These are phyloP conservation scores for Caenorhabditis drosophilae DNA, from an alignment of 2,888 invertebrate species.

Conservation along the genomic window DNA sequence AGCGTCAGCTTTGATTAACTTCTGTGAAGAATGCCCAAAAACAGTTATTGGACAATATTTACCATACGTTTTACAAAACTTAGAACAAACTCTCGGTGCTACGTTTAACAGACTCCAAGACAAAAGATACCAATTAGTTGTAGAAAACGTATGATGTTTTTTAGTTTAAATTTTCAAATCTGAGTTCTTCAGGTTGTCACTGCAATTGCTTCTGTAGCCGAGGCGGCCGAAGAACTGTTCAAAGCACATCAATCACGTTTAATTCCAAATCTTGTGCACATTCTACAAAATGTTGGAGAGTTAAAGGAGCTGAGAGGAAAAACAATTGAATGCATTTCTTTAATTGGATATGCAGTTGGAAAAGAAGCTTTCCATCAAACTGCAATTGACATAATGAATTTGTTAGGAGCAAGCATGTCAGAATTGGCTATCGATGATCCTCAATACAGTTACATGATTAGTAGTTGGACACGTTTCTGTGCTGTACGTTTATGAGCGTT, in stretches of 20 bases:
- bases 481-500: conserved; percentile 77
- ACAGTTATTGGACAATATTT: conserved; percentile 83
- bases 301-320: conserved; percentile 83
- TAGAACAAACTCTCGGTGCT: conserved; percentile 85
- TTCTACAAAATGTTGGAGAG: conserved; percentile 78
- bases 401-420: conserved; percentile 41
- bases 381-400: conserved; percentile 80
- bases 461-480: conserved; percentile 98
- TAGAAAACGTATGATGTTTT: too few species aligned
- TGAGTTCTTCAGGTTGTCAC: too few species aligned
- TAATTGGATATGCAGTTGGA: conserved; percentile 82
- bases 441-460: conserved; percentile 89
- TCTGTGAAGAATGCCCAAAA: conserved; percentile 98
- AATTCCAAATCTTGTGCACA: conserved; percentile 91
- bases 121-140: conserved; percentile 90
- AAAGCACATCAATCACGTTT: conserved; percentile 86
- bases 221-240: conserved; percentile 95
- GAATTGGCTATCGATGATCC: conserved; percentile 49
- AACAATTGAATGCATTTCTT: conserved; percentile 96
- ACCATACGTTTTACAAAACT: conserved; percentile 86
- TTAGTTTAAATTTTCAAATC: too few species aligned
- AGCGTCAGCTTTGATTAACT: conserved; percentile 95
- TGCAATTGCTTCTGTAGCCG: conserved; percentile 86
- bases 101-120: conserved; percentile 90
- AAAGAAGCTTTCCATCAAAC: conserved; percentile 80